phyloP scores from a whole-genome alignment of 2,113 vertebrate genomes.

The Alosa alosa region DNA sequence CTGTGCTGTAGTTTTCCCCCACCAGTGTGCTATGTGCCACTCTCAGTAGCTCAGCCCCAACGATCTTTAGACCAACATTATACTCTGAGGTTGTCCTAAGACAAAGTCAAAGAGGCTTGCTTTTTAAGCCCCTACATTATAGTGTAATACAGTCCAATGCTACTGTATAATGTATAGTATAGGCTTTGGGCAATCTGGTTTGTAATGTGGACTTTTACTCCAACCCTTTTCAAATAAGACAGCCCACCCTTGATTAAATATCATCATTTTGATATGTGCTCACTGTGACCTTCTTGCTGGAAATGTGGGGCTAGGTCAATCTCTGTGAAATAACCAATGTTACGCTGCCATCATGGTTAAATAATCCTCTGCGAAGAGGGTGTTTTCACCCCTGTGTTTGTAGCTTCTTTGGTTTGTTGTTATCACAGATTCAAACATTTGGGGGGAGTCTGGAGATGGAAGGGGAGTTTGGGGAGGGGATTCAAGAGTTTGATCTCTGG shows the following conservation, averaged over 20 bases:
- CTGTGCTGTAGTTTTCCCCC: not conserved
- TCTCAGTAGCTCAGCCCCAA: not conserved
- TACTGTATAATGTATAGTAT: not conserved
- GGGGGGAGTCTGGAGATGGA: no score
- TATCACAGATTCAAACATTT: no score
- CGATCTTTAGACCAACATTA: not conserved
- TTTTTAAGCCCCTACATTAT: not conserved
- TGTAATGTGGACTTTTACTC: not conserved
- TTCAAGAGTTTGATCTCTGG: no score
- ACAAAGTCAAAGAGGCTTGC: not conserved
- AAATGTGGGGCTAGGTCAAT: not conserved
- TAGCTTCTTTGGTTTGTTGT: no score
- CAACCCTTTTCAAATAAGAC: not conserved
- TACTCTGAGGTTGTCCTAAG: not conserved
- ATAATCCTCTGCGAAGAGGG: not conserved
- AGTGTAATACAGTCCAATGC: not conserved
- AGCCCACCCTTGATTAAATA: not conserved
- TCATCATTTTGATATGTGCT: not conserved
- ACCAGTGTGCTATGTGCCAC: not conserved
- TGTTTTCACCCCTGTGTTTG: no score
- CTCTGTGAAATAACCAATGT: not conserved
- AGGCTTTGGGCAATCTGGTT: not conserved
- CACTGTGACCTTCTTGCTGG: not conserved
- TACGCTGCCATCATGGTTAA: not conserved
- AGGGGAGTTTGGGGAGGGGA: no score